Base-by-base conservation (phyloP, 2,888 invertebrate species). In the Caenorhabditis sp. region DNA sequence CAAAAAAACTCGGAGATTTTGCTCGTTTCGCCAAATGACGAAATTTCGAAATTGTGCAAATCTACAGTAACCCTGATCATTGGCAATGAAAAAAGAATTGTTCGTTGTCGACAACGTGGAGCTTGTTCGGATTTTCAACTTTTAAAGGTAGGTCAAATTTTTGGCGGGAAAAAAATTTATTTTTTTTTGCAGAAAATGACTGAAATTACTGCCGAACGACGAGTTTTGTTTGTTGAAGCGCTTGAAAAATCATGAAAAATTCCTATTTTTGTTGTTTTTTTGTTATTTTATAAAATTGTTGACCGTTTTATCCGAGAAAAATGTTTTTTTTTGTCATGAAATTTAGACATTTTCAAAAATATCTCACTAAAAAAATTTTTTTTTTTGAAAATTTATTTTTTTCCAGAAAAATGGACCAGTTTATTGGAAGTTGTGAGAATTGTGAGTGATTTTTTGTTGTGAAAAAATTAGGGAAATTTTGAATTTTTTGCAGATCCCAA, bases 31-130 rank as follows among this genome's bases (percentile, higher is more conserved):
- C 71, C 71, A 17, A 37, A 24, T 4, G 19, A 23, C 1, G 71
- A 71, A 63, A 64, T 58, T 1, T 51, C 58, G 8, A 23, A 59
- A 10, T 58, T 71, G 1, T 71, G 71, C 36, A 57, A 43, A 4
- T 59, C 71, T 1, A 67, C 71, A 23, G 66, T 66, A 51, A 59
- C 60, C 5, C 63, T 71, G 1, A 31, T 71, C 24, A 57, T 71
- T 12, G 71, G 71, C 8, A 57, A 60, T 17, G 49, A 51, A 12
- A 37, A 58, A 37, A 43, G 43, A 1, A 64, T 71, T 27, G 66
- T 64, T 1, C 0, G 61, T 37, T 37, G 66, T 10, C 59, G 71
- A 0, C 63, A 71, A 55, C 27, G 71, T 55, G 71, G 71, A 8
- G n/a, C 23, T 12, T 8, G 66, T 0, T 10, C 27, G 1, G 23